Evolutionary conservation across 1,140 invertebrate genomes (phyloP), one percentile per base, ranked within the genome.

Genomic region (Drosophila sulfurigaster): DNA sequence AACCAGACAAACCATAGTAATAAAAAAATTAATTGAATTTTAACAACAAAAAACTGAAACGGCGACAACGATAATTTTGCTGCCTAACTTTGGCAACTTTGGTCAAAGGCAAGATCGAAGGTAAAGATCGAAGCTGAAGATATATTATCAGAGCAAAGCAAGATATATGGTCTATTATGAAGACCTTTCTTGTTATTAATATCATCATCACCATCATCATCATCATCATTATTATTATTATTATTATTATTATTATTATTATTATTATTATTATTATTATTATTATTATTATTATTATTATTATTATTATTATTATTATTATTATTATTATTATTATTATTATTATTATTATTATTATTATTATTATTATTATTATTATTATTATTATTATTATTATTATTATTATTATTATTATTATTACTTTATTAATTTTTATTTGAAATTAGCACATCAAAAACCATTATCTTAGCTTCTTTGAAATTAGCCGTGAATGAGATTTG

Each of bases 1-100:
- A 78, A 67, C 60, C 72, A 70, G 54, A 77, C 71, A 67, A 58
- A 52, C 28, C 28, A 73, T 49, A 62, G 59, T 54, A 63, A 48
- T 45, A 58, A 45, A 70, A 57, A 79, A 71, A 70, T 83, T 73
- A 78, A 88, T 88, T 88, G 80, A 88, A 83, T 81, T 83, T 81
- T 48, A 80, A 79, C 77, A 83, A 80, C 62, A 78, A 59, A 54
- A 46, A 30, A 72, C 8, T 10, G 8, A 32, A 45, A 13, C 13
- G 20, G 1, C 41, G 3, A 76, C 25, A 73, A 28, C 43, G 20
- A 45, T 48, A 15, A 46, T 49, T 64, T 52, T 63, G 38, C 20
- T 52, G 32, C 20, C 15, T 32, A 56, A 54, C 5, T 58, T 70
- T 45, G 54, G 25, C 51, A 56, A 56, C 5, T 51, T 59, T 45